Evolutionary conservation across 1,140 invertebrate species (phyloP), one percentile per base, ranked within the genome.

Genomic region (Danaus plexippus): DNA sequence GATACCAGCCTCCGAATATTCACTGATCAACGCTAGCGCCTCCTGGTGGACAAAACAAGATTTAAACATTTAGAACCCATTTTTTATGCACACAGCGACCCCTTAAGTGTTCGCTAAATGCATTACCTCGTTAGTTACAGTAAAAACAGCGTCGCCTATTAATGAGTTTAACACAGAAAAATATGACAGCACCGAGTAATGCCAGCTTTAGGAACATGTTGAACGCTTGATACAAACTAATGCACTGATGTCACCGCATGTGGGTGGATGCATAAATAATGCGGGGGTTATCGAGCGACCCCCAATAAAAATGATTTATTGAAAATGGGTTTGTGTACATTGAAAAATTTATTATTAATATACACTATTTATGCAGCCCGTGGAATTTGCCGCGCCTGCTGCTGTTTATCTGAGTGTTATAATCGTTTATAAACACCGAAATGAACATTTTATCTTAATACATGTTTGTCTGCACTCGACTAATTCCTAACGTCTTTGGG

Each of bases 1-100:
- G 15, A 99, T 95, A 48, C 98, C 98, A 3, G 98, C 98, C 85
- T 99, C 98, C 0, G 97, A 98, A 86, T 99, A 99, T 83, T 99
- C 98, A 13, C 96, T 97, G 66, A 99, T 99, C 75, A 99, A 97
- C 1, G 97, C 97, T 52, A 99, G 86, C 1, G 97, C 97, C 88
- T 99, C 98, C 92, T 94, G 84, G 22, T 15, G 62, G 71, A 55
- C 9, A 57, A 56, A 48, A 54, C 15, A 47, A 49, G 49, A 49
- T 52, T n/a, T 13, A 60, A 56, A 51, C 47, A 13, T 47, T 18
- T n/a, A 9, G 50, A 40, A 55, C 55, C 50, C 9, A 56, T 49
- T 32, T 4, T 32, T 32, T 32, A 32, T 15, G 15, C 4, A 32
- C 5, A 11, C 6, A 11, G 12, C 3, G 11, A 12, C 13, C 22